These are phyloP conservation scores for Amitus sp. DNA, from an alignment of 2,888 invertebrate genomes.

Conservation along the genomic window DNA sequence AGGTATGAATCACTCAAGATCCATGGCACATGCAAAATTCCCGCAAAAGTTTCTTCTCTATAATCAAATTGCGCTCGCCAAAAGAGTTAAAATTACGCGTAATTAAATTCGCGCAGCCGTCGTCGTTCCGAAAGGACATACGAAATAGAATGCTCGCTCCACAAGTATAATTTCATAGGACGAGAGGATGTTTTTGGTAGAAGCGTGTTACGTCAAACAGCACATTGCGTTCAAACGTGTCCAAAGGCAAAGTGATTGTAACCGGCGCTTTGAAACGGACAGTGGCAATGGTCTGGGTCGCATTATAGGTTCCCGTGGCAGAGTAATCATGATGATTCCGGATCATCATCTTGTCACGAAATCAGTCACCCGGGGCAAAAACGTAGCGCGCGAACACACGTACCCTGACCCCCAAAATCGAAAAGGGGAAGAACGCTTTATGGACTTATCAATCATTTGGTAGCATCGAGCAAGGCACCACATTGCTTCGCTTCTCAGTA, in stretches of 20 bases:
- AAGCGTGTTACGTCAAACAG: slow-evolving; percentile 2
- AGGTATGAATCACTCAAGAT: too few relatives aligned
- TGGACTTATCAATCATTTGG: slow-evolving; percentile 66
- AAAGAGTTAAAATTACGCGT: too few relatives aligned
- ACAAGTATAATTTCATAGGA: slow-evolving; percentile 21
- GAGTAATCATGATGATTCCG: slow-evolving; percentile 64
- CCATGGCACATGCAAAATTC: too few relatives aligned
- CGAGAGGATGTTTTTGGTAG: slow-evolving; percentile 9
- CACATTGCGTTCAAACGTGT: not conserved
- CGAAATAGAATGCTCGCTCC: not conserved
- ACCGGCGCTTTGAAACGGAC: slow-evolving; percentile 44
- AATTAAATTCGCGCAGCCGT: too few relatives aligned
- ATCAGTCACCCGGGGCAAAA: slow-evolving; percentile 64
- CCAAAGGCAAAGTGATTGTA: slow-evolving; percentile 17
- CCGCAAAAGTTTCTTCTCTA: too few relatives aligned
- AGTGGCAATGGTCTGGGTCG: slow-evolving; percentile 60
- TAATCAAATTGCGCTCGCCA: too few relatives aligned
- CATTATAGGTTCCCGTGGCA: slow-evolving; percentile 62
- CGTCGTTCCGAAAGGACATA: not conserved
- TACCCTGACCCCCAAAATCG: slow-evolving; percentile 43
- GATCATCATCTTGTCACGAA: slow-evolving; percentile 65
- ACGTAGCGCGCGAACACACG: slow-evolving; percentile 44
- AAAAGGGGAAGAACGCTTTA: slow-evolving; percentile 54
- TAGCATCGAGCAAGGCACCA: slow-evolving; percentile 51
- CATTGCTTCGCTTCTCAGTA: slow-evolving; percentile 39